Evolutionary conservation across 2,888 invertebrate genomes (phyloP), one percentile per base, ranked within the genome.

Genomic region (Melieria crassipennis): DNA sequence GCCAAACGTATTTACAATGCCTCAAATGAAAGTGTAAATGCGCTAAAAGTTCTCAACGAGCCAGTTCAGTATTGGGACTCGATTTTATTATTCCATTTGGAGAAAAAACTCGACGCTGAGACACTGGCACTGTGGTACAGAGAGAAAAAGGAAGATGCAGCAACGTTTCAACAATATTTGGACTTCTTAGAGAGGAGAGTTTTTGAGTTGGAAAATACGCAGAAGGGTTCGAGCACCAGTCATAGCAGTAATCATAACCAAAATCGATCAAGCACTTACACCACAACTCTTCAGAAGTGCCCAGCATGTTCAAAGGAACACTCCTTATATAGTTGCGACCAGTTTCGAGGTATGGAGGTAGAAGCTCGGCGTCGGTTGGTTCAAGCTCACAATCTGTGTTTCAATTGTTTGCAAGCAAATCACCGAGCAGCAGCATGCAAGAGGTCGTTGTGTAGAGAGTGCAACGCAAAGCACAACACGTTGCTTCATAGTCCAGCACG

Each of bases 61-160:
- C 69, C 72, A 16, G 66, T 73, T 1, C 42, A 69, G n/a, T 64
- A 72, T 9, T 75, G 72, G 72, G 60, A 75, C 45, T 70, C 57
- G 46, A 48, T 72, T 60, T 50, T 72, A 43, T 13, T 72, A 11
- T 74, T 68, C 56, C 58, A 47, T n/a, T 64, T 75, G 7, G 65
- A 74, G 72, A 73, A 73, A 57, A 75, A 75, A 61, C 65, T 75
- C 9, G 72, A 75, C 13, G 13, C 42, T 7, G 74, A 75, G 4
- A 73, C 71, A 13, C 42, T 47, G 42, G 50, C 30, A n/a, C 65
- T 73, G 11, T 73, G 73, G 72, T 66, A 63, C 47, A 61, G 73
- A 64, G 65, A 68, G 5, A 70, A 52, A 16, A 72, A 73, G 4
- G 45, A 52, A 3, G 47, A 66, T 11, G 42, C 45, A 52, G 9